Evolutionary conservation across 2,113 vertebrate genomes (phyloP).

Genomic region (Nycticorax nycticorax): DNA sequence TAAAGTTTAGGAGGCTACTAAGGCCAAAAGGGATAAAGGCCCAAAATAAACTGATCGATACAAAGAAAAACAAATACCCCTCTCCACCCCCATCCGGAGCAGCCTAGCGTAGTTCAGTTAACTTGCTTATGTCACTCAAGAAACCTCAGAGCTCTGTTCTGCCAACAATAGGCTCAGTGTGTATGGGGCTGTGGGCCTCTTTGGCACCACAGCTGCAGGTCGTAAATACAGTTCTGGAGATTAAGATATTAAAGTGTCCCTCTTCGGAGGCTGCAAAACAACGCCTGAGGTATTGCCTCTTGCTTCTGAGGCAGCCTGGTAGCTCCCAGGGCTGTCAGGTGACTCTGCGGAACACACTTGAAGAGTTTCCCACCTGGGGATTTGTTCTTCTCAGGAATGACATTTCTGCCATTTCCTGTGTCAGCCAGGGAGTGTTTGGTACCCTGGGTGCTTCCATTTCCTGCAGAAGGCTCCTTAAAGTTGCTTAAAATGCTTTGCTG

Average conservation of each 20-base stretch:
- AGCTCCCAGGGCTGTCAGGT: background rate
- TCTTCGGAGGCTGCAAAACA: background rate
- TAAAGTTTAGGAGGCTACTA: background rate
- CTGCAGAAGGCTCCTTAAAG: background rate
- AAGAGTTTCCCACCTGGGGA: background rate
- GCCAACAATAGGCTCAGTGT: conserved; percentile 37
- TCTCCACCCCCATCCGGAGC: background rate
- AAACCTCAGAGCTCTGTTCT: conserved; percentile 17
- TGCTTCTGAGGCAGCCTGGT: background rate
- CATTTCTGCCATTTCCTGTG: background rate
- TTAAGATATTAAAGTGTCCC: conserved; percentile 7
- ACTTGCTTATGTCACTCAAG: background rate
- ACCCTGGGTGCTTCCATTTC: background rate
- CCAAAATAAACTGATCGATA: background rate
- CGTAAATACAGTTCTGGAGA: conserved; percentile 14
- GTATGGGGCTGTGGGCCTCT: background rate
- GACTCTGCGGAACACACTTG: background rate
- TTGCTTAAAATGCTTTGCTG: background rate
- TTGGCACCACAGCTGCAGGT: conserved; percentile 56
- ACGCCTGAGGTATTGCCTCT: background rate
- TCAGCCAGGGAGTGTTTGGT: background rate
- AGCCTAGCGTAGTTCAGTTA: background rate
- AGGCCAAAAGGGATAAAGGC: background rate
- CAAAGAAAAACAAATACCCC: background rate
- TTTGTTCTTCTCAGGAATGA: background rate